phyloP scores from a whole-genome alignment of 2,888 invertebrate species.

The Malachius bipustulatus region DNA sequence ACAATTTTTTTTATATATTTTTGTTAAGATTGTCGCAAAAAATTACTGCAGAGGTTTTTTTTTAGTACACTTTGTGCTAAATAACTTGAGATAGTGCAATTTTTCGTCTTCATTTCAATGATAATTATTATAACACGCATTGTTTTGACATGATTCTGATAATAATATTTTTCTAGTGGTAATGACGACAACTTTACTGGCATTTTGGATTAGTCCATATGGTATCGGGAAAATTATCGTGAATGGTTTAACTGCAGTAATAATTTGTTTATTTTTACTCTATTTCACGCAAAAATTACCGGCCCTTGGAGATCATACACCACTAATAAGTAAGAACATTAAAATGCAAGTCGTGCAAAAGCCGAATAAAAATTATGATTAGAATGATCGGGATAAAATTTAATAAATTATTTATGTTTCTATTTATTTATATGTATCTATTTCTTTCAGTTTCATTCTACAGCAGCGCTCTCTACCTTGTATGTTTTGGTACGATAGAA shows the following conservation, averaged over 20 bases:
- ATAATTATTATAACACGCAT: no score
- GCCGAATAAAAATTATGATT: no score
- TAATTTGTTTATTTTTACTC: slow-evolving; percentile 49
- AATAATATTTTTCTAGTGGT: slow-evolving; percentile 41
- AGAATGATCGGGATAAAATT: no score
- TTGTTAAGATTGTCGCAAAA: no score
- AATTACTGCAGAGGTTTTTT: no score
- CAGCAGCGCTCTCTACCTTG: slow-evolving; percentile 42
- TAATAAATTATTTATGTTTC: no score
- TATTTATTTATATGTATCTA: not conserved
- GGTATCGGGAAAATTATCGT: slow-evolving; percentile 54
- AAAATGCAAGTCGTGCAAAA: no score
- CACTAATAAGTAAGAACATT: slow-evolving; percentile 44
- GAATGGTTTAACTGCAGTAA: slow-evolving; percentile 46
- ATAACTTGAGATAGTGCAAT: slow-evolving; percentile 3
- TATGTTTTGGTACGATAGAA: slow-evolving; percentile 42
- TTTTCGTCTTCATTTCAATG: no score
- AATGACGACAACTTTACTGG: slow-evolving; percentile 46
- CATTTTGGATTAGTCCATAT: slow-evolving; percentile 55
- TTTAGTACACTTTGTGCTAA: slow-evolving; percentile 4
- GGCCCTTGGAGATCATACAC: slow-evolving; percentile 42
- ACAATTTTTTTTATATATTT: no score
- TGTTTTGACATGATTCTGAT: no score
- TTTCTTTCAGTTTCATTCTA: slow-evolving; percentile 44
- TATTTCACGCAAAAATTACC: slow-evolving; percentile 51